Conservation (phyloP, 2,888 invertebrate genomes). For the Habroteleia sp. region DNA sequence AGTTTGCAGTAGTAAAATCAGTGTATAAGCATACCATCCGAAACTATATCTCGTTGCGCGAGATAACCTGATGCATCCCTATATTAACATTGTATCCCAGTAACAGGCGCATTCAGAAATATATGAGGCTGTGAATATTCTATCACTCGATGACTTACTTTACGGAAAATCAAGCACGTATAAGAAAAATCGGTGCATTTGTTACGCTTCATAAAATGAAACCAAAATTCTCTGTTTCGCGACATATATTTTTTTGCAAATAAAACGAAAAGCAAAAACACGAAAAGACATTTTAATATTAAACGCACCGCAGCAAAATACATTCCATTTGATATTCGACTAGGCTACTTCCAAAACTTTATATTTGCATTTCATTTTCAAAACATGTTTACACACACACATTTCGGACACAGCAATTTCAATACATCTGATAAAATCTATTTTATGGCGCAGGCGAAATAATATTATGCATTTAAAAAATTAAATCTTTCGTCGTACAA, state of each 20-base stretch:
- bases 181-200: constrained; percentile 27
- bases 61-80: constrained; percentile 76
- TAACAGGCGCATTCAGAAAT: constrained; percentile 44
- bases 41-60: constrained; percentile 33
- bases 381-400: constrained; percentile 4
- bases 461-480: too few species aligned
- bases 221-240: constrained; percentile 9
- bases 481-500: too few species aligned
- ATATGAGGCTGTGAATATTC: constrained; percentile 52
- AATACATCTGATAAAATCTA: too few species aligned
- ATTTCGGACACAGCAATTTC: too few species aligned
- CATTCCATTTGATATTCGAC: not conserved
- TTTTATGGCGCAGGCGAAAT: too few species aligned
- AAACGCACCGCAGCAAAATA: not conserved
- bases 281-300: constrained; percentile 17
- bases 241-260: constrained; percentile 12
- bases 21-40: constrained; percentile 27
- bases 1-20: constrained; percentile 34
- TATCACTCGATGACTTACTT: constrained; percentile 29
- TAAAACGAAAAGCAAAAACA: too few species aligned
- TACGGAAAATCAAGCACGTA: constrained; percentile 33
- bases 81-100: constrained; percentile 71
- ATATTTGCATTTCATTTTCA: not conserved
- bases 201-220: constrained; percentile 17
- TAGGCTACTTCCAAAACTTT: not conserved